phyloP scores from a whole-genome alignment of 2,797 vertebrate genomes.

The Peromyscus melanophrys region DNA sequence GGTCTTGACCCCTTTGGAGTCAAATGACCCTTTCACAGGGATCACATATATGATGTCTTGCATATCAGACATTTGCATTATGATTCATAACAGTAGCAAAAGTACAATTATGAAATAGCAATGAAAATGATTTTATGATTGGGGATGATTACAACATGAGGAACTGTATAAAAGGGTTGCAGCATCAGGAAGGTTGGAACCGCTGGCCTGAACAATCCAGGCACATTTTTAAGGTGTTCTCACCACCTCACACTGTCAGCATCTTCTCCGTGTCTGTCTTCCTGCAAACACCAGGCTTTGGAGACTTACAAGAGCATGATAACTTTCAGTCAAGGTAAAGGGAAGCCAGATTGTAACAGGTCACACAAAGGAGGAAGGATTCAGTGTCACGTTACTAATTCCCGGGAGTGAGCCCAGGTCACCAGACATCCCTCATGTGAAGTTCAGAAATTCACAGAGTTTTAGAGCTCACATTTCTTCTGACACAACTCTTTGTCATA shows the following conservation, averaged over 20 bases:
- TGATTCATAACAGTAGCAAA: background rate
- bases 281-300: conserved; percentile 4
- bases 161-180: background rate
- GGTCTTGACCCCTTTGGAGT: background rate
- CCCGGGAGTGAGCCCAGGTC: conserved; percentile 66
- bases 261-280: background rate
- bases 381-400: conserved; percentile 77
- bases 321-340: conserved; percentile 50
- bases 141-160: background rate
- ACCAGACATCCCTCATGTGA: conserved; percentile 30
- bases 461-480: conserved; percentile 70
- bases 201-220: background rate
- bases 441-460: conserved; percentile 67
- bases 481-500: conserved; percentile 70
- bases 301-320: conserved; percentile 51
- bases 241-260: background rate
- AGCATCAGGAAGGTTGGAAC: background rate
- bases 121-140: background rate
- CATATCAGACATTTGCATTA: background rate
- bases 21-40: background rate
- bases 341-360: conserved; percentile 69
- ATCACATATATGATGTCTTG: background rate
- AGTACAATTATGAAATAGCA: background rate
- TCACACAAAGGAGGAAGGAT: conserved; percentile 72
- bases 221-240: background rate